These are phyloP conservation scores for Strigops habroptila DNA, from an alignment of 2,113 vertebrate genomes.

Conservation along the genomic window DNA sequence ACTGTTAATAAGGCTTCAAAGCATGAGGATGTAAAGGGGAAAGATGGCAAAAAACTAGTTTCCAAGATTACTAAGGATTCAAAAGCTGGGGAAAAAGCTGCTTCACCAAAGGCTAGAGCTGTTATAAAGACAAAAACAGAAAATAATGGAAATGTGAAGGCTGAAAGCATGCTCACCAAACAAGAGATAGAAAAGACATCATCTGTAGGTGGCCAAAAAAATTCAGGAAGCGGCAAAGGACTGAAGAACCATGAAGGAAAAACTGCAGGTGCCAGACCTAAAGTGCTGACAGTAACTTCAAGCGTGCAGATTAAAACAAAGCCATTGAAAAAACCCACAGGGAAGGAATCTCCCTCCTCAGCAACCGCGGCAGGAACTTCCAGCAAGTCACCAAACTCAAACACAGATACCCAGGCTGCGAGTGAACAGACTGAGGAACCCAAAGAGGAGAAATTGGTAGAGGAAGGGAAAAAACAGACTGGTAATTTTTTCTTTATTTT, in stretches of 20 bases:
- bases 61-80: slow-evolving; percentile 72
- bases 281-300: slow-evolving; percentile 73
- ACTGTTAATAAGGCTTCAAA: slow-evolving; percentile 78
- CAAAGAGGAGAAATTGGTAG: slow-evolving; percentile 56
- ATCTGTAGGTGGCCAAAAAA: slow-evolving; percentile 71
- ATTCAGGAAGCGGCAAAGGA: slow-evolving; percentile 69
- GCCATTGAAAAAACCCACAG: slow-evolving; percentile 70
- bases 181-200: slow-evolving; percentile 68
- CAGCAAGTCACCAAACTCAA: slow-evolving; percentile 60
- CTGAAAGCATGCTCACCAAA: slow-evolving; percentile 64
- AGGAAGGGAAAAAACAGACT: slow-evolving; percentile 58
- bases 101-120: slow-evolving; percentile 80
- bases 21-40: slow-evolving; percentile 78
- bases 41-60: slow-evolving; percentile 74
- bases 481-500: not conserved
- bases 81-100: slow-evolving; percentile 75
- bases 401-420: slow-evolving; percentile 36
- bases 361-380: slow-evolving; percentile 7
- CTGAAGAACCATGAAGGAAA: slow-evolving; percentile 78
- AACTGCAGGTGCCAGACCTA: slow-evolving; percentile 82
- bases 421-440: slow-evolving; percentile 47
- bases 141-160: slow-evolving; percentile 74
- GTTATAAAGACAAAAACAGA: slow-evolving; percentile 75
- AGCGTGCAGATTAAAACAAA: slow-evolving; percentile 73
- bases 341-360: slow-evolving; percentile 68